phyloP scores from a whole-genome alignment of 2,113 vertebrate genomes.

The Microcebus tavaratra region DNA sequence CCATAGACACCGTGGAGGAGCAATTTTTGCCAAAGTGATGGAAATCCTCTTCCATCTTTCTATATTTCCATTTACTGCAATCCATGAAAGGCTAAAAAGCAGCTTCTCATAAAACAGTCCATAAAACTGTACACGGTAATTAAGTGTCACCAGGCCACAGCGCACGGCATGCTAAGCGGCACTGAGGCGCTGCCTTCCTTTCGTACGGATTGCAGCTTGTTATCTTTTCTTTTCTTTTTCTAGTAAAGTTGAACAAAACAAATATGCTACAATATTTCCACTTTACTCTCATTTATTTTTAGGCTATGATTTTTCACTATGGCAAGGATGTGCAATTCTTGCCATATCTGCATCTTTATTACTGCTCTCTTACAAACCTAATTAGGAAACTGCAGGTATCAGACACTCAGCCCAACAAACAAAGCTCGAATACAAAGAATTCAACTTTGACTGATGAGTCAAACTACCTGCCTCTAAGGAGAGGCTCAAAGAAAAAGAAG shows the following conservation, averaged over 20 bases:
- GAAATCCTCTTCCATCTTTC: constrained; percentile 15
- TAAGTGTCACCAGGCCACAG: not conserved
- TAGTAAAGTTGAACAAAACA: not conserved
- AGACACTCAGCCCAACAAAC: not conserved
- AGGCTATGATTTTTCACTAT: not conserved
- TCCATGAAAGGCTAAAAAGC: constrained; percentile 14
- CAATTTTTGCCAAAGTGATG: not conserved
- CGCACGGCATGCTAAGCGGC: accelerated
- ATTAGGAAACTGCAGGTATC: not conserved
- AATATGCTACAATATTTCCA: not conserved
- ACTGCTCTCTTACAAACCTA: not conserved
- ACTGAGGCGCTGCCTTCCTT: not conserved
- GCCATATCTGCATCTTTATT: not conserved
- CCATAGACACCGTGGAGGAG: not conserved
- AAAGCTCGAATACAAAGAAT: not conserved
- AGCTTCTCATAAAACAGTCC: constrained; percentile 51
- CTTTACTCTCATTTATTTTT: not conserved
- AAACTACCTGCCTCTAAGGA: not conserved
- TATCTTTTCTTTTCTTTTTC: not conserved
- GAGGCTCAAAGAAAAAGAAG: not conserved
- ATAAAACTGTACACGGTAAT: constrained; percentile 42
- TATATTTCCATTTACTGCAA: constrained; percentile 23
- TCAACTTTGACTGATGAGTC: not conserved
- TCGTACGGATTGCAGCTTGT: not conserved
- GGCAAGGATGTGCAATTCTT: not conserved